These are phyloP conservation scores for Theristicus caerulescens DNA, from an alignment of 2,113 vertebrate species.

Conservation along the genomic window DNA sequence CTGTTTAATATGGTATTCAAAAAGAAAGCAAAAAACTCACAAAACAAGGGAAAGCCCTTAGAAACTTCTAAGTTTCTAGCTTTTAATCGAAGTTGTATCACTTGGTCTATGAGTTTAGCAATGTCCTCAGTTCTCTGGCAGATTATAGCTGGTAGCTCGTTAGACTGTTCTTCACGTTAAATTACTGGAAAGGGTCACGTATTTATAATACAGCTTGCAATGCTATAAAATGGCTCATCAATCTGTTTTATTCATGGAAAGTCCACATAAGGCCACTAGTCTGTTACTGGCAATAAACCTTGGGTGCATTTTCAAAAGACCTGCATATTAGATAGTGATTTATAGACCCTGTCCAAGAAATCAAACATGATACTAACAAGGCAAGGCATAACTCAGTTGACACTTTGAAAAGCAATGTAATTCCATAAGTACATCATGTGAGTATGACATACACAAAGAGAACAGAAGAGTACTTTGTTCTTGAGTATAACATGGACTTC, in stretches of 20 bases:
- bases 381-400: conserved; percentile 53
- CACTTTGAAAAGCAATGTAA: conserved; percentile 66
- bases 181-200: conserved; percentile 78
- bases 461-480: not conserved
- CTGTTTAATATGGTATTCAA: not conserved
- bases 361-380: conserved; percentile 73
- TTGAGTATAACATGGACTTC: not conserved
- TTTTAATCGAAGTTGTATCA: conserved; percentile 13
- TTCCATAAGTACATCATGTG: conserved; percentile 27
- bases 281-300: conserved; percentile 81
- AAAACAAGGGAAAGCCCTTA: conserved; percentile 33
- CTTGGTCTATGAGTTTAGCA: conserved; percentile 28
- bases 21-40: conserved; percentile 2
- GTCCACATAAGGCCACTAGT: conserved; percentile 78
- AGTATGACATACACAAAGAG: not conserved
- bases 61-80: conserved; percentile 22
- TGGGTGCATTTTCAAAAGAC: conserved; percentile 76
- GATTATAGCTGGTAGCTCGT: conserved; percentile 64
- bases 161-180: conserved; percentile 74
- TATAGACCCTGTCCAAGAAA: conserved; percentile 71
- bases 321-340: conserved; percentile 75
- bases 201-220: conserved; percentile 78
- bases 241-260: conserved; percentile 81
- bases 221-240: conserved; percentile 82
- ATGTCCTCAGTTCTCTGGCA: conserved; percentile 31